phyloP scores from a whole-genome alignment of 2,888 invertebrate genomes.

The Eristalinus sepulchralis region DNA sequence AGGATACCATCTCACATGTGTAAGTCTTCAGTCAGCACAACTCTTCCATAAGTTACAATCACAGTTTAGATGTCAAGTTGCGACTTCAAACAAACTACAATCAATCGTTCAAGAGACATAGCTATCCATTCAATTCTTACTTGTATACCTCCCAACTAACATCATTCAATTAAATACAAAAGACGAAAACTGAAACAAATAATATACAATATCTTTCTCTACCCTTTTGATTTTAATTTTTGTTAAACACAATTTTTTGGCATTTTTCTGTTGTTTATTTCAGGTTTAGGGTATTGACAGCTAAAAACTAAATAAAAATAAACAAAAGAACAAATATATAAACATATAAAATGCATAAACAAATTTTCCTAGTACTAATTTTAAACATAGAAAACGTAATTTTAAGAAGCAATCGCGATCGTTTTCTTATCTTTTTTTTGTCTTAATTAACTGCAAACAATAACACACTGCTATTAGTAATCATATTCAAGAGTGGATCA shows the following conservation, averaged over 20 bases:
- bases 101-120: not conserved
- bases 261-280: slow-evolving; percentile 73
- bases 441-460: slow-evolving; percentile 29
- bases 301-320: slow-evolving; percentile 73
- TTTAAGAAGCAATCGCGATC: slow-evolving; percentile 17
- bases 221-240: slow-evolving; percentile 65
- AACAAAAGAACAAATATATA: slow-evolving; percentile 45
- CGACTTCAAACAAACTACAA: not conserved
- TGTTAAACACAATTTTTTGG: slow-evolving; percentile 72
- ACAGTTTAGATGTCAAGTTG: not conserved
- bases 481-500: slow-evolving; percentile 31
- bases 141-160: slow-evolving; percentile 30
- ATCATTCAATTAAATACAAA: slow-evolving; percentile 20
- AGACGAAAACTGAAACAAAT: slow-evolving; percentile 17
- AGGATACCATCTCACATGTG: too few species aligned
- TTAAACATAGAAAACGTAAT: slow-evolving; percentile 12
- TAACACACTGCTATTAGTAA: slow-evolving; percentile 42
- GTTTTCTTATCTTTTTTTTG: slow-evolving; percentile 22
- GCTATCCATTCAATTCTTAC: not conserved
- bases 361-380: slow-evolving; percentile 2
- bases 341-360: slow-evolving; percentile 33
- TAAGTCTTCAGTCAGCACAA: too few species aligned
- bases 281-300: slow-evolving; percentile 75
- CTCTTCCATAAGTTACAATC: not conserved
- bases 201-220: slow-evolving; percentile 21